Base-by-base conservation (phyloP, 2,888 invertebrate species). In the Epinotia nisella region DNA sequence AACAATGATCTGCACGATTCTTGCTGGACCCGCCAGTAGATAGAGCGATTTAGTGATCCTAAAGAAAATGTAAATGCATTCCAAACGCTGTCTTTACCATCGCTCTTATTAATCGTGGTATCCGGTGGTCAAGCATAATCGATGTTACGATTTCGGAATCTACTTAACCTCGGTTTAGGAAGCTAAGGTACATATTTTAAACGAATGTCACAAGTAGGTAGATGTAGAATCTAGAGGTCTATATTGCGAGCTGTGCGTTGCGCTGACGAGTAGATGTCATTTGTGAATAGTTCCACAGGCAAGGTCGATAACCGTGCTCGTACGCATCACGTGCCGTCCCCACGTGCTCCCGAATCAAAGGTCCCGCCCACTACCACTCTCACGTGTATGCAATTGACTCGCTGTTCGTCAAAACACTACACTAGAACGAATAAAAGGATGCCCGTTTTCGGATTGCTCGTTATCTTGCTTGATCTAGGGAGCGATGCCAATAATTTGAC, bases 291-390 rank as follows among this genome's bases (percentile, higher is more conserved):
- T 21, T 21, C n/a, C 49, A 49, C 49, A 49, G 15, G 17, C 62
- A 66, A 71, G 59, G 71, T 71, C 71, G 60, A 51, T 70, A 55
- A 55, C 70, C 55, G 56, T 70, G 60, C 71, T 66, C 66, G 66
- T 59, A 66, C 71, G 55, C 61, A 55, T 66, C 71, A 71, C 71
- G 71, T 60, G 71, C 53, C 13, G 35, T 29, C 29, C 21, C 65
- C 66, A 66, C 71, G 71, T 71, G 71, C 71, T 55, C 66, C 71
- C 71, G 41, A 65, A 66, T 60, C 24, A 65, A 39, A 60, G 59
- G 53, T 45, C 66, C 65, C 71, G 66, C 71, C 71, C 71, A 71
- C 65, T 65, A 10, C n/a, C 70, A 64, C 13, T 24, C 51, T 55
- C 62, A 56, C 56, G 62, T 64, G 62, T 55, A 70, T 41, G 51